phyloP scores from a whole-genome alignment of 2,797 vertebrate genomes.

The Microctenopoma steveboyesi region DNA sequence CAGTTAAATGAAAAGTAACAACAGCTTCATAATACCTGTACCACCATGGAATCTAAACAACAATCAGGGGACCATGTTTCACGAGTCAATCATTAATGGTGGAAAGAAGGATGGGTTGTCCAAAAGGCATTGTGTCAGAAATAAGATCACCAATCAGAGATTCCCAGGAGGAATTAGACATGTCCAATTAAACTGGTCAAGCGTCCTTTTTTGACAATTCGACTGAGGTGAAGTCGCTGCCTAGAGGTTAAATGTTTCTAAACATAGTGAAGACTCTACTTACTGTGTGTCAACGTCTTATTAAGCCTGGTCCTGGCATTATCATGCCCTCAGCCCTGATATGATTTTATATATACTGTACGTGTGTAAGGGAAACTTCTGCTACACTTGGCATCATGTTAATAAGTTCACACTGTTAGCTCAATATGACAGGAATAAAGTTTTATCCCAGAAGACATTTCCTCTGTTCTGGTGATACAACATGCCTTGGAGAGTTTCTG shows the following conservation, averaged over 20 bases:
- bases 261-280: conserved; percentile 7
- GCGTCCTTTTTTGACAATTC: conserved; percentile 1
- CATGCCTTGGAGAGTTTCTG: conserved; percentile 11
- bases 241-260: conserved; percentile 3
- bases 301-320: conserved; percentile 14
- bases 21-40: conserved; percentile 36
- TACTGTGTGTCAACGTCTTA: background rate
- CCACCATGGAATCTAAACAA: conserved; percentile 52
- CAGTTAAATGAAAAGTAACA: conserved; percentile 36
- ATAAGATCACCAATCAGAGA: conserved; percentile 14
- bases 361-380: conserved; percentile 31
- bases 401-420: conserved; percentile 8
- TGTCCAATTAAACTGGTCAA: conserved; percentile 13
- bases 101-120: conserved; percentile 22
- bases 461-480: conserved; percentile 19
- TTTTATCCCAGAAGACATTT: conserved; percentile 18
- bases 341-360: background rate
- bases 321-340: background rate
- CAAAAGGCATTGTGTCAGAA: conserved; percentile 21
- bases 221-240: background rate
- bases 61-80: conserved; percentile 44
- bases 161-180: conserved; percentile 13
- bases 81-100: conserved; percentile 42
- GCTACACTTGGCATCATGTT: conserved; percentile 54
- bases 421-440: conserved; percentile 35